These are phyloP conservation scores for Thunnus thynnus DNA, from an alignment of 2,113 vertebrate species.

Conservation along the genomic window DNA sequence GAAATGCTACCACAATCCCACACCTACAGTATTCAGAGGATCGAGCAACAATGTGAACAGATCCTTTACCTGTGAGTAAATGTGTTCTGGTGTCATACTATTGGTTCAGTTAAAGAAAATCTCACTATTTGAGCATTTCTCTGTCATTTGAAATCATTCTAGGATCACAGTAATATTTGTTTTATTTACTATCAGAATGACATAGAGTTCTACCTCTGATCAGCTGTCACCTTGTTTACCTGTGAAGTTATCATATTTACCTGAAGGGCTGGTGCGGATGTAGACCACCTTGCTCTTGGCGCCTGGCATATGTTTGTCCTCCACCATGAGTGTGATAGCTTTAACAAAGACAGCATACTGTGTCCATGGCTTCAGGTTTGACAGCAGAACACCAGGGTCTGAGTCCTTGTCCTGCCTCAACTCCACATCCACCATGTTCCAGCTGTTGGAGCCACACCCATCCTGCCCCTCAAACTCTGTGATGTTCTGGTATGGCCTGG, in stretches of 20 bases:
- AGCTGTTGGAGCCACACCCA: constrained; percentile 97
- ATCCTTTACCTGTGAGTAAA: neutral
- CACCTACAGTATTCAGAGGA: neutral
- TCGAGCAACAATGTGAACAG: neutral
- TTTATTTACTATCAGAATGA: neutral
- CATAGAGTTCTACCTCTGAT: neutral
- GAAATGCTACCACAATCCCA: constrained; percentile 8
- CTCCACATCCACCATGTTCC: constrained; percentile 98
- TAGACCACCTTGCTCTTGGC: constrained; percentile 97
- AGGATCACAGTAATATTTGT: neutral
- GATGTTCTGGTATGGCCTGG: constrained; percentile 90
- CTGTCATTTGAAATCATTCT: neutral
- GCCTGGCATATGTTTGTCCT: constrained; percentile 91
- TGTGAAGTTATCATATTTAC: constrained; percentile 73
- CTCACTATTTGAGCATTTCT: neutral
- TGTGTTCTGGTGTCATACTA: neutral
- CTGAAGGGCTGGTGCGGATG: constrained; percentile 95
- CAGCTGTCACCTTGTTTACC: neutral
- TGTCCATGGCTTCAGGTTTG: constrained; percentile 94
- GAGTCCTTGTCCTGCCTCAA: constrained; percentile 89
- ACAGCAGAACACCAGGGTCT: constrained; percentile 91
- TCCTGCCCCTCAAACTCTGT: constrained; percentile 96
- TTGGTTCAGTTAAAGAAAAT: neutral
- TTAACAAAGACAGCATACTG: constrained; percentile 97
- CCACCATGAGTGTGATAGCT: constrained; percentile 93